phyloP scores from a whole-genome alignment of 2,888 invertebrate species.

The Eumacrocentrus americanus region DNA sequence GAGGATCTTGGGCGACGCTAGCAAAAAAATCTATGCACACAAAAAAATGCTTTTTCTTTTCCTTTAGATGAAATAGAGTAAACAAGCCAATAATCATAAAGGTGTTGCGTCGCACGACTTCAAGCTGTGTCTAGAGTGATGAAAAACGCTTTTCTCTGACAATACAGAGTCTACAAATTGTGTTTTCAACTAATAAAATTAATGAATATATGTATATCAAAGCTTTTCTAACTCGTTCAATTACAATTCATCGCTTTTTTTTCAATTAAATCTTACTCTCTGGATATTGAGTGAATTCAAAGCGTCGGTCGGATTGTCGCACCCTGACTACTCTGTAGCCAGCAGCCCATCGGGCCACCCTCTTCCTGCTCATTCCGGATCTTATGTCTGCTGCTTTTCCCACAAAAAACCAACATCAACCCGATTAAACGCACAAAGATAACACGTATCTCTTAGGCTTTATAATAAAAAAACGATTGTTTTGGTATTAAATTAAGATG shows the following conservation, averaged over 20 bases:
- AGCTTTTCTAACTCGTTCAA: conserved; percentile 9
- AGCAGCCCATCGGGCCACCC: conserved; percentile 58
- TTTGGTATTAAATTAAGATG: too few relatives aligned
- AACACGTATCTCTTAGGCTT: too few relatives aligned
- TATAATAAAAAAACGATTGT: too few relatives aligned
- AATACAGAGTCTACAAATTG: conserved; percentile 22
- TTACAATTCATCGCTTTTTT: conserved; percentile 6
- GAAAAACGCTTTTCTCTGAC: conserved; percentile 19
- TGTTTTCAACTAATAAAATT: conserved; percentile 20
- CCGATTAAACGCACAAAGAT: conserved; percentile 31
- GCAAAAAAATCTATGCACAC: conserved; percentile 23
- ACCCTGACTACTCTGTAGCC: conserved; percentile 61
- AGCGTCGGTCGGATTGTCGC: conserved; percentile 60
- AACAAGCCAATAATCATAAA: conserved; percentile 38
- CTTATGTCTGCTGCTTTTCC: conserved; percentile 48
- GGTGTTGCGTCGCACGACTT: conserved; percentile 28
- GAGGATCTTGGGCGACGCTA: background rate
- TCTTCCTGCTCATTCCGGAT: conserved; percentile 53
- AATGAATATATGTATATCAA: conserved; percentile 32
- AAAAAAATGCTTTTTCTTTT: too few relatives aligned
- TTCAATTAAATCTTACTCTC: conserved; percentile 54
- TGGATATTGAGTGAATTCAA: conserved; percentile 60
- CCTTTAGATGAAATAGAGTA: conserved; percentile 14
- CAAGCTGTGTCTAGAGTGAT: conserved; percentile 22
- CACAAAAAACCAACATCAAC: conserved; percentile 45